A percentile compares a stretch with the other conserved stretches of the same genome.
Evolutionary conservation across 2,113 vertebrate genomes (phyloP).

Genomic region (Thamnophis sirtalis): DNA sequence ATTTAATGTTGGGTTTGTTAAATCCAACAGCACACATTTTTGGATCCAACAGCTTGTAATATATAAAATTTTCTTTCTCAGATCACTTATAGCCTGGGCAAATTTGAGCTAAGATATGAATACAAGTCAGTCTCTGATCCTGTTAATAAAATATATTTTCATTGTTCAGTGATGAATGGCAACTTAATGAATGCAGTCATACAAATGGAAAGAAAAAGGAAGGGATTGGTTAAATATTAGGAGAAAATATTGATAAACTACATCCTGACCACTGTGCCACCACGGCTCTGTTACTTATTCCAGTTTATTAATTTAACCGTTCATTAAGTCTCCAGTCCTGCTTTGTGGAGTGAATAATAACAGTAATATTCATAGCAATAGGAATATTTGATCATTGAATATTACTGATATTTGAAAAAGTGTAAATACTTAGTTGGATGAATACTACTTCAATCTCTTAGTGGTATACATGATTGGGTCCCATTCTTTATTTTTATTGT

Average conservation of each 20-base stretch:
- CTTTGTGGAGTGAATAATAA: neutral
- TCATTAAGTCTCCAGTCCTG: no score
- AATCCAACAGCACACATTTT: no score
- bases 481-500: slow-evolving; percentile 11
- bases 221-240: neutral
- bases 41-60: neutral
- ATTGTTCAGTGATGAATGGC: neutral
- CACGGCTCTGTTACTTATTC: no score
- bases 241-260: neutral
- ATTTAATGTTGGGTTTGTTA: neutral
- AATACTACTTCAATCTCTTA: neutral
- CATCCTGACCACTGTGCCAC: no score
- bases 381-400: neutral
- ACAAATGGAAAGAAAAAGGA: neutral
- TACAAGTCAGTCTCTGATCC: neutral
- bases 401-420: neutral
- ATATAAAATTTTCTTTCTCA: neutral
- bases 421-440: neutral
- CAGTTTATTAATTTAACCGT: no score
- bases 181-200: neutral
- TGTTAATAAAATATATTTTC: neutral
- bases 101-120: neutral
- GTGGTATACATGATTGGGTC: neutral
- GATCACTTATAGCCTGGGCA: neutral
- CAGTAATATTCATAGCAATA: neutral